These are phyloP conservation scores for Eulithis prunata DNA, from an alignment of 2,888 invertebrate species.

Conservation along the genomic window DNA sequence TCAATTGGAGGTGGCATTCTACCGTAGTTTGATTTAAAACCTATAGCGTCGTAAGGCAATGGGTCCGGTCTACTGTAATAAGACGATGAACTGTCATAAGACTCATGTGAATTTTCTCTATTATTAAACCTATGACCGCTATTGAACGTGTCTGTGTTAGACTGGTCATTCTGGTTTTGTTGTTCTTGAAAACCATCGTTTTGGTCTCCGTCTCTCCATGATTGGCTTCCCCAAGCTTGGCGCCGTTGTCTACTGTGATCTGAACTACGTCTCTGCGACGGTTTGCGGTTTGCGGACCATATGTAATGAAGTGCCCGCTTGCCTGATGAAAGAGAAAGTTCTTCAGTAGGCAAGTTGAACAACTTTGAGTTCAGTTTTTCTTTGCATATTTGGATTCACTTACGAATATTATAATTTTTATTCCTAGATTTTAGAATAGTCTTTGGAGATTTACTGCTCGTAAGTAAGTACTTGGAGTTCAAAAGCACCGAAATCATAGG, in stretches of 20 bases:
- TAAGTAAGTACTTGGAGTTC: too few species aligned
- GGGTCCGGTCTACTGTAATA: too few species aligned
- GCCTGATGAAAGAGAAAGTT: conserved; percentile 46
- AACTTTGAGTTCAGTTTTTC: conserved; percentile 1
- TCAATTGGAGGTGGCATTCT: conserved; percentile 1
- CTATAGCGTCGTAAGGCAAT: too few species aligned
- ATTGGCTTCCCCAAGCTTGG: conserved; percentile 21
- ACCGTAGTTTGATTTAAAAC: not conserved
- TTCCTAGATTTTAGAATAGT: too few species aligned
- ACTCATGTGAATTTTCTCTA: too few species aligned
- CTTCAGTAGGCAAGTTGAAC: conserved; percentile 24
- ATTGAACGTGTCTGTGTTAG: not conserved
- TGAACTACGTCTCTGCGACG: conserved; percentile 9
- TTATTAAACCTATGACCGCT: not conserved
- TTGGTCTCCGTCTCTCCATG: conserved; percentile 17
- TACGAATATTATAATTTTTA: too few species aligned
- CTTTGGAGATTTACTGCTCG: too few species aligned
- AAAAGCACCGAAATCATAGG: too few species aligned
- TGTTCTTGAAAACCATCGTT: not conserved
- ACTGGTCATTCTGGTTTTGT: not conserved
- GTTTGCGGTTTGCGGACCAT: conserved; percentile 24
- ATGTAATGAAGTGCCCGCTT: conserved; percentile 37
- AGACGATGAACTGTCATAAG: too few species aligned
- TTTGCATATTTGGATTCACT: too few species aligned
- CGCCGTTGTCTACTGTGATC: conserved; percentile 21